These are phyloP conservation scores for Eurytoma adleriae DNA, from an alignment of 2,888 invertebrate species.

Conservation along the genomic window DNA sequence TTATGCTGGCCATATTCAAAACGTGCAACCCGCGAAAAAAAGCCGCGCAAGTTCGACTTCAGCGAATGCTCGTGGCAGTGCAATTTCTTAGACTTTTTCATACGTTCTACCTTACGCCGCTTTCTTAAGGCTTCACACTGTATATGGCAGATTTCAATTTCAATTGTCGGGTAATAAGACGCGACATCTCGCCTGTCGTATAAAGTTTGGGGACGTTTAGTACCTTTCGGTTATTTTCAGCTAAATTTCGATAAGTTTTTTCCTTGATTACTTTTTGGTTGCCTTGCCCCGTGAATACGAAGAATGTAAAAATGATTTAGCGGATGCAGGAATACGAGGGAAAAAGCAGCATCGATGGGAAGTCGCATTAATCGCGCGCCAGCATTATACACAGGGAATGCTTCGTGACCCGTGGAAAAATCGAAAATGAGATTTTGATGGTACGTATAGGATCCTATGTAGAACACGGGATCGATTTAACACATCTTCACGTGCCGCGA, in stretches of 20 bases:
- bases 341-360: no score
- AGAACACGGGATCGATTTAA: slow-evolving; percentile 39
- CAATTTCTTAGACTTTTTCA: slow-evolving; percentile 29
- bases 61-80: slow-evolving; percentile 13
- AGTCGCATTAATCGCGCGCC: no score
- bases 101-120: background rate
- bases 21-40: background rate
- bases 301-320: no score
- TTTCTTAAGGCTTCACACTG: slow-evolving; percentile 15
- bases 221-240: background rate
- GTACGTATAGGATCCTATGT: slow-evolving; percentile 26
- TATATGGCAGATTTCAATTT: slow-evolving; percentile 7
- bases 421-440: slow-evolving; percentile 32
- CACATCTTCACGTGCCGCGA: slow-evolving; percentile 22
- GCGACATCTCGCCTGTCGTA: background rate
- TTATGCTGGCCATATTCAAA: background rate
- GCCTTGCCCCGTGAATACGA: no score
- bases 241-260: no score
- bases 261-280: no score
- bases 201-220: background rate
- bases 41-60: slow-evolving; percentile 29
- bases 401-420: slow-evolving; percentile 7
- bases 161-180: background rate
- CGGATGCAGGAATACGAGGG: no score
- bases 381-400: no score